These are phyloP conservation scores for Ptychobarbus kaznakovi DNA, from an alignment of 2,797 vertebrate genomes.

Conservation along the genomic window DNA sequence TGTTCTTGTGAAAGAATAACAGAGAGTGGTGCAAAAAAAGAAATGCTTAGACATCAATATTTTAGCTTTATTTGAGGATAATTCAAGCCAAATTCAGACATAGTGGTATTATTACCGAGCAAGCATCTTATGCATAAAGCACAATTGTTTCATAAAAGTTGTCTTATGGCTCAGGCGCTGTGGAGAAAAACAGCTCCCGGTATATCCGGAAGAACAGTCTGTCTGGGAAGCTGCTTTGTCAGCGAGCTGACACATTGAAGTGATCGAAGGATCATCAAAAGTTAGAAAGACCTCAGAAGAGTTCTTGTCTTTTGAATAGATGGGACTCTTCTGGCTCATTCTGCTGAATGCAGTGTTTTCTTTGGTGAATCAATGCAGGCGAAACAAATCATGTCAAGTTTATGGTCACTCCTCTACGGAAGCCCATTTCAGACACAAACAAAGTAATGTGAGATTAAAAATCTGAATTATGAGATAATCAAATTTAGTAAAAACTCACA, in stretches of 20 bases:
- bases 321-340: slow-evolving; percentile 22
- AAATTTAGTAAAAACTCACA: background rate
- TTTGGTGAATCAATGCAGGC: slow-evolving; percentile 32
- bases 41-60: slow-evolving; percentile 35
- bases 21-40: slow-evolving; percentile 1
- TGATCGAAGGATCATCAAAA: slow-evolving; percentile 37
- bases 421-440: background rate
- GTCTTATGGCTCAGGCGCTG: slow-evolving; percentile 15
- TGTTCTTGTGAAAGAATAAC: background rate
- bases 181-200: background rate
- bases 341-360: slow-evolving; percentile 45
- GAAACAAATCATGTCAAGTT: slow-evolving; percentile 20
- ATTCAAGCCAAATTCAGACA: slow-evolving; percentile 36
- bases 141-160: slow-evolving; percentile 35
- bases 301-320: slow-evolving; percentile 29
- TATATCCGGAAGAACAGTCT: background rate
- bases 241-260: slow-evolving; percentile 35
- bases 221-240: slow-evolving; percentile 36
- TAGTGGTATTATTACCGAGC: slow-evolving; percentile 19
- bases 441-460: background rate
- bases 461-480: background rate
- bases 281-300: slow-evolving; percentile 39
- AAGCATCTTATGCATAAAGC: slow-evolving; percentile 24
- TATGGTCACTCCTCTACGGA: slow-evolving; percentile 36
- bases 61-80: slow-evolving; percentile 24